A percentile compares a stretch with the other conserved stretches of the same genome.
These are phyloP conservation scores for Dryobotodes eremita DNA, from an alignment of 2,888 invertebrate genomes.

Conservation along the genomic window DNA sequence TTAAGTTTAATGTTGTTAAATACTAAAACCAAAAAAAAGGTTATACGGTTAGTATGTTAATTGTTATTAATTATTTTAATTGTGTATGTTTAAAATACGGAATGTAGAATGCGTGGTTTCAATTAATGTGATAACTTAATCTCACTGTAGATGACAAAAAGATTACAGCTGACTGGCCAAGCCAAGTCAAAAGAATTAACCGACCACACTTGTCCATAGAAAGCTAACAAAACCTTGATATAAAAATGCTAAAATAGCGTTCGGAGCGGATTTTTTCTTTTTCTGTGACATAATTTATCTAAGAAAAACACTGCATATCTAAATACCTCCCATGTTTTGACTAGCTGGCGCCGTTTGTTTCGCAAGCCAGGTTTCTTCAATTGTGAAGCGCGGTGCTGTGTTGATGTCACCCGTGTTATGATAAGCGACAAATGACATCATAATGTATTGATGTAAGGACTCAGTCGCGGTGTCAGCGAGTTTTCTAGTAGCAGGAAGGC, in stretches of 20 bases:
- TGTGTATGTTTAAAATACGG: background rate
- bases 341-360: constrained; percentile 34
- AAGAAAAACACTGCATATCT: constrained; percentile 4
- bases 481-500: background rate
- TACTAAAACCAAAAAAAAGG: background rate
- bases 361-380: constrained; percentile 55
- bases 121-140: background rate
- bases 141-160: background rate
- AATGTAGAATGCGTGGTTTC: too few species aligned
- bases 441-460: constrained; percentile 34
- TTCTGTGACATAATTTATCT: background rate
- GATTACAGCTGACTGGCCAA: background rate
- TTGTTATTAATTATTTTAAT: background rate
- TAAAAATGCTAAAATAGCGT: too few species aligned
- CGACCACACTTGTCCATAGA: background rate
- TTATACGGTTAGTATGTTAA: background rate
- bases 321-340: constrained; percentile 38
- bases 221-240: background rate
- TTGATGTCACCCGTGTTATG: constrained; percentile 53
- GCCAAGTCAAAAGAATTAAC: background rate
- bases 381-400: constrained; percentile 33
- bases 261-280: too few species aligned
- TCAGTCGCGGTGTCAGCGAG: constrained; percentile 26
- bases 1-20: background rate
- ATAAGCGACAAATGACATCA: constrained; percentile 53